Evolutionary conservation across 2,113 vertebrate species (phyloP).

Genomic region (Bos taurus): DNA sequence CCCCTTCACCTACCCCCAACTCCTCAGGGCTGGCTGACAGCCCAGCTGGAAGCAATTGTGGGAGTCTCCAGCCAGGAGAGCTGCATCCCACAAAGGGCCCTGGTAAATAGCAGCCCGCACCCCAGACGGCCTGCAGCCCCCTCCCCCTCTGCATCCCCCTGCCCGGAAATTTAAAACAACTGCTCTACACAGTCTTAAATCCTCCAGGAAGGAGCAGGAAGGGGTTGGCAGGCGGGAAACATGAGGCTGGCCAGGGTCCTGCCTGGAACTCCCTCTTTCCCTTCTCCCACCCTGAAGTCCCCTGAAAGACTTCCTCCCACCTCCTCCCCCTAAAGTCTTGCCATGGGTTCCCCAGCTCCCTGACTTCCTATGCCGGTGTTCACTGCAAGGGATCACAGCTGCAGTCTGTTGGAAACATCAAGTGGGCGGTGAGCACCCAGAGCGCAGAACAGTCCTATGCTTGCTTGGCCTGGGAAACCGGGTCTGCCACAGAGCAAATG

Average conservation of each 20-base stretch:
- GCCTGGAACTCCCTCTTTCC: not conserved
- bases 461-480: not conserved
- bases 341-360: not conserved
- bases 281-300: not conserved
- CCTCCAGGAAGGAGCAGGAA: conserved; percentile 61
- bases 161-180: conserved; percentile 77
- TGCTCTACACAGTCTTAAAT: conserved; percentile 74
- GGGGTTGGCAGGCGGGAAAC: conserved; percentile 52
- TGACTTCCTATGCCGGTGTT: not conserved
- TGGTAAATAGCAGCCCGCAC: conserved; percentile 71
- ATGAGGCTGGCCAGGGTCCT: not conserved
- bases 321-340: not conserved
- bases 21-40: conserved; percentile 49
- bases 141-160: conserved; percentile 54
- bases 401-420: not conserved
- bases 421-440: not conserved
- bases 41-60: conserved; percentile 76
- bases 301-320: not conserved
- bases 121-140: conserved; percentile 60
- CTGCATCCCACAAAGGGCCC: conserved; percentile 62
- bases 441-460: not conserved
- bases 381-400: not conserved
- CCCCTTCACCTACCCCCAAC: not conserved
- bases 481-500: not conserved
- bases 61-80: conserved; percentile 59